Evolutionary conservation across 2,797 vertebrate genomes (phyloP), one percentile per base, ranked within the genome.

Genomic region (Erpetoichthys calabaricus): DNA sequence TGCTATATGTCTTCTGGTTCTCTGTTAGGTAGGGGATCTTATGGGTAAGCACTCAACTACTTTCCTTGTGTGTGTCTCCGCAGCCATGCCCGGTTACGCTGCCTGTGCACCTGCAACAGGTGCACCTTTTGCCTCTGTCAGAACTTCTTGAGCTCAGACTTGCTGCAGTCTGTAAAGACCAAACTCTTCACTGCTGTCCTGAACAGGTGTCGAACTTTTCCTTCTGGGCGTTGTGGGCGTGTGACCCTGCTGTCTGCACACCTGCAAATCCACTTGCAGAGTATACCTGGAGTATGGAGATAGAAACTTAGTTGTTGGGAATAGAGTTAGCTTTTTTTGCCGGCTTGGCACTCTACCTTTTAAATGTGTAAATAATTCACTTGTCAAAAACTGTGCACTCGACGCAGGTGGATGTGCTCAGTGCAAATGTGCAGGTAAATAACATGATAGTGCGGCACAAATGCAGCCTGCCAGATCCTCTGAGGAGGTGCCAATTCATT

Each of bases 71-170:
- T 97, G 84, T 98, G 83, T 97, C 79, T 94, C 84, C 78, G 76
- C 94, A 99, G 95, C 85, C 91, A 95, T 75, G 82, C 80, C 91
- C 90, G 87, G 78, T 91, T 93, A 80, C 90, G 89, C 90, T 95
- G 93, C 87, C 78, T 93, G 89, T 97, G 94, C 73, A 76, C 86
- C 89, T 93, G 91, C 90, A 98, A 94, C 91, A 93, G 91, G 85
- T 99, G 95, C 77, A 89, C 89, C 78, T 94, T 90, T 90, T 99
- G 95, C 91, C 86, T 97, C 88, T 93, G 89, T 96, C 93, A 95
- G 86, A 97, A 90, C 86, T 84, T 97, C 84, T 91, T 98, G 85
- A 91, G 86, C 90, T 90, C 86, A 91, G 91, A 94, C 87, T 89
- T 98, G 85, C 88, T 98, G 87, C 90, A 89, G 86, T 89, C 82